Evolutionary conservation across 2,113 vertebrate genomes (phyloP).

Genomic region (Gallinago media): DNA sequence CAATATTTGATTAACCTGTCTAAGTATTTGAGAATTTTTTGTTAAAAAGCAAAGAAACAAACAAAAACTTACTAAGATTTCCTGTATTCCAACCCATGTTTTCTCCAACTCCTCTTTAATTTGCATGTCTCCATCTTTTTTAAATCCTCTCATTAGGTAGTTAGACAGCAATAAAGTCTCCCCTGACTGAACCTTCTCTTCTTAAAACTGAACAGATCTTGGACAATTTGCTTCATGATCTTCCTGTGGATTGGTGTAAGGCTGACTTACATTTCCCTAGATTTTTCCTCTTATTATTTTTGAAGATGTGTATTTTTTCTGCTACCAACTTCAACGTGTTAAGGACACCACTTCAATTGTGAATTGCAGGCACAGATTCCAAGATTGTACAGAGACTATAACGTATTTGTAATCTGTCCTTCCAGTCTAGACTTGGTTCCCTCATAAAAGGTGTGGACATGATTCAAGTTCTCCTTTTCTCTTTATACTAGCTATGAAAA

Average conservation of each 20-base stretch:
- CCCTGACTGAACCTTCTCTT: not conserved
- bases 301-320: not conserved
- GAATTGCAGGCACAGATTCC: not conserved
- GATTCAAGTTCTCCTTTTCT: not conserved
- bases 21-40: not conserved
- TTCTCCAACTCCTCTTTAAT: not conserved
- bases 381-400: not conserved
- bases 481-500: not conserved
- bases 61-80: not conserved
- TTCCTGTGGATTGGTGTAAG: not conserved
- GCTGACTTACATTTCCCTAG: not conserved
- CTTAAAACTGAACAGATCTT: not conserved
- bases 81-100: not conserved
- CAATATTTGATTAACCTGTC: not conserved
- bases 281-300: not conserved
- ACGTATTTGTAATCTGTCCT: not conserved
- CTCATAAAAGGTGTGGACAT: not conserved
- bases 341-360: not conserved
- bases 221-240: not conserved
- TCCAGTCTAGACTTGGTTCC: not conserved
- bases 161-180: not conserved
- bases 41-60: not conserved
- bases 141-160: not conserved
- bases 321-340: fast-evolving
- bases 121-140: not conserved